A percentile compares a stretch with the other conserved stretches of the same genome.
These are phyloP conservation scores for Petrocephalus schoutedeni DNA, from an alignment of 2,797 vertebrate species.

Conservation along the genomic window DNA sequence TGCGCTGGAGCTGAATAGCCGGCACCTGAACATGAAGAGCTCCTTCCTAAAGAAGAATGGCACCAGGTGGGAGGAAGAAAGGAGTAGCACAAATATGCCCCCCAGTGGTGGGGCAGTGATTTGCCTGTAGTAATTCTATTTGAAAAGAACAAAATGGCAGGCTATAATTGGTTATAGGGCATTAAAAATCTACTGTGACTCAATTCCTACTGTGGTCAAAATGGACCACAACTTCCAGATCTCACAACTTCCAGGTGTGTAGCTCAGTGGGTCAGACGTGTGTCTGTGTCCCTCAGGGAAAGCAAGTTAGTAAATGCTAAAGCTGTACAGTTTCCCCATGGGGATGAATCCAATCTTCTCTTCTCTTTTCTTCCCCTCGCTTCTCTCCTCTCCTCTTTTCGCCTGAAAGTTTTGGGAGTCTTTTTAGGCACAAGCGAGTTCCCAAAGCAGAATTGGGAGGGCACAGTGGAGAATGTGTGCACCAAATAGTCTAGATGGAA, in stretches of 20 bases:
- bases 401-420: no score
- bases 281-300: neutral
- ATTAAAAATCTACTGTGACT: neutral
- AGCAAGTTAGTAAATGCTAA: neutral
- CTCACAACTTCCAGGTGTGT: neutral
- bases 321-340: neutral
- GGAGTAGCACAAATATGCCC: neutral
- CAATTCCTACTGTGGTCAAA: neutral
- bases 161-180: neutral
- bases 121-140: neutral
- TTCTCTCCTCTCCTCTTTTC: no score
- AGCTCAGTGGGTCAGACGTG: neutral
- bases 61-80: slow-evolving; percentile 65
- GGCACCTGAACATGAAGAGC: slow-evolving; percentile 81
- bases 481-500: no score
- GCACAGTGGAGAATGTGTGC: no score
- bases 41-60: slow-evolving; percentile 90
- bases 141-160: neutral
- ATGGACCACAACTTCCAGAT: no score
- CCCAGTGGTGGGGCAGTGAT: neutral
- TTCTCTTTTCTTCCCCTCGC: neutral
- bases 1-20: slow-evolving; percentile 86
- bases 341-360: neutral
- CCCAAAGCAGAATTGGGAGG: no score
- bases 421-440: no score